Evolutionary conservation across 2,797 vertebrate genomes (phyloP).

Genomic region (Bucorvus abyssinicus): DNA sequence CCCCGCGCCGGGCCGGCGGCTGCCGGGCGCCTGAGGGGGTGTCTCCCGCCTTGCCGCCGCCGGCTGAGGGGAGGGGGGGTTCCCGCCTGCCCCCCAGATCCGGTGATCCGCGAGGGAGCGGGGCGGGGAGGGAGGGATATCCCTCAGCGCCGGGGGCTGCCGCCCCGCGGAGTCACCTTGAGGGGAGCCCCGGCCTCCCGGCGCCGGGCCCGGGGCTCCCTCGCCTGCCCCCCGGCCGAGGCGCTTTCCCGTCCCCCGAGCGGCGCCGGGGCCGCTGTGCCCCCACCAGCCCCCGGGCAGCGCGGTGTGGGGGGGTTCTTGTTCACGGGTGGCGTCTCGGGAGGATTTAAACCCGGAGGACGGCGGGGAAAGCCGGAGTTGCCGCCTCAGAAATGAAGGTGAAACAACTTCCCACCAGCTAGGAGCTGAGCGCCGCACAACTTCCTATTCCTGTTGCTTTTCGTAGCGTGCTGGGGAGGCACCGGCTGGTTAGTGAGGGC

Average conservation of each 20-base stretch:
- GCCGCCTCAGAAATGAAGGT: neutral
- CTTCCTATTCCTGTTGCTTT: constrained; percentile 27
- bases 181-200: constrained; percentile 3
- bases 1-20: neutral
- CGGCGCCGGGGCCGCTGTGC: neutral
- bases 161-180: constrained; percentile 32
- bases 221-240: neutral
- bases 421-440: neutral
- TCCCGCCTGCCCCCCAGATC: too few relatives aligned
- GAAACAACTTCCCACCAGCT: neutral
- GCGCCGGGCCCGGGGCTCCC: neutral
- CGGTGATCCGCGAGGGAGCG: neutral
- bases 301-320: neutral
- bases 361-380: neutral
- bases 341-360: neutral
- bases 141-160: neutral
- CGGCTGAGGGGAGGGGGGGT: neutral
- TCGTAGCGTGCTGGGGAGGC: neutral
- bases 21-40: neutral
- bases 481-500: fast-evolving
- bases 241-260: neutral
- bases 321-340: neutral
- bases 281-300: neutral
- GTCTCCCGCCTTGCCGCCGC: neutral
- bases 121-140: neutral